These are phyloP conservation scores for Laupala kohalensis DNA, from an alignment of 1,140 invertebrate species.

Conservation along the genomic window DNA sequence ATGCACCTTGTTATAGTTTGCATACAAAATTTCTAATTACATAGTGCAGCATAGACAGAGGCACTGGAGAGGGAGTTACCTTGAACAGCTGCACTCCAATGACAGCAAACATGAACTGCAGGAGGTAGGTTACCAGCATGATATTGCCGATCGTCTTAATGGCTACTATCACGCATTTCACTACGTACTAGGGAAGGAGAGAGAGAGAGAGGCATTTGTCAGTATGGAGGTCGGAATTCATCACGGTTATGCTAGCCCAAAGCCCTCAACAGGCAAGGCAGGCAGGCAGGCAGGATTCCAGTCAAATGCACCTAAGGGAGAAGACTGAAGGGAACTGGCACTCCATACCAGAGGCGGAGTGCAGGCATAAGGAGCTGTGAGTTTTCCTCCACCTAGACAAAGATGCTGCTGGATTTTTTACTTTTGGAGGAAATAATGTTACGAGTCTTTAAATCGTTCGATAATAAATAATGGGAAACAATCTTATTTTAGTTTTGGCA, in stretches of 20 bases:
- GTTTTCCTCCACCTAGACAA: not conserved
- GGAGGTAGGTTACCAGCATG: conserved; percentile 95
- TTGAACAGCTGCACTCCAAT: conserved; percentile 99
- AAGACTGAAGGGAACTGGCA: conserved; percentile 1
- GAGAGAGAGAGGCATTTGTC: conserved; percentile 14
- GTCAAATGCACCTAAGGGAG: conserved; percentile 13
- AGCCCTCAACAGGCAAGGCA: conserved; percentile 9
- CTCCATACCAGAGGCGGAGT: conserved; percentile 1
- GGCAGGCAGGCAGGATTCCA: conserved; percentile 11
- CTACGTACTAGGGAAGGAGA: conserved; percentile 66
- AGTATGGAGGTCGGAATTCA: conserved; percentile 9
- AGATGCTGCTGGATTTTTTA: conserved; percentile 7
- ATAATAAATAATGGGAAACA: no score
- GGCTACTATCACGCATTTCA: conserved; percentile 97
- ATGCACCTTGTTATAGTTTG: not conserved
- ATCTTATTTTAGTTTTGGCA: not conserved
- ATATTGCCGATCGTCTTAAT: conserved; percentile 99
- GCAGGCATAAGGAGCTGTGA: not conserved
- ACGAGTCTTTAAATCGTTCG: no score
- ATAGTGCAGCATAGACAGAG: not conserved
- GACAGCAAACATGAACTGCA: conserved; percentile 99
- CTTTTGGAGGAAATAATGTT: no score
- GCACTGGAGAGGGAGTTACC: conserved; percentile 41
- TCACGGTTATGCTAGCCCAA: conserved; percentile 10
- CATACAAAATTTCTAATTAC: not conserved